These are phyloP conservation scores for Drosophila quinaria DNA, from an alignment of 2,888 invertebrate genomes.

Conservation along the genomic window DNA sequence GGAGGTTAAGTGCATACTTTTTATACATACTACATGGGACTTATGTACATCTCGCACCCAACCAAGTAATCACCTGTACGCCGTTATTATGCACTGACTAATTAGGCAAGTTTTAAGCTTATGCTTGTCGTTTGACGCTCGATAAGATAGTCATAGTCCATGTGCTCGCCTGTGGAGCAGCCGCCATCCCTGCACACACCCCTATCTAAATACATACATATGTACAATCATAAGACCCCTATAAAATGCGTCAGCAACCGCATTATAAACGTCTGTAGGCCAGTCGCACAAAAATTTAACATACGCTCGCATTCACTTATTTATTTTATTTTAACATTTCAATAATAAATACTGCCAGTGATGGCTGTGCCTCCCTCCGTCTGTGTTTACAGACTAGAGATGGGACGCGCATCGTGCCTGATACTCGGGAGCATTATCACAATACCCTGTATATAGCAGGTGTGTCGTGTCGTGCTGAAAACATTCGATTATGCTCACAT, in stretches of 20 bases:
- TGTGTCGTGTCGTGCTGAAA: conserved; percentile 3
- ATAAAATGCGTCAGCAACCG: conserved; percentile 65
- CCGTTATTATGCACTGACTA: conserved; percentile 60
- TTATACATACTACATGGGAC: not conserved
- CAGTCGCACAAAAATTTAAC: conserved; percentile 40
- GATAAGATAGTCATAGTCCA: conserved; percentile 66
- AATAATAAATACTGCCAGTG: conserved; percentile 53
- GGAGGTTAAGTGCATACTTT: conserved; percentile 26
- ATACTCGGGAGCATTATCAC: not conserved
- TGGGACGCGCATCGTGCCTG: conserved; percentile 4
- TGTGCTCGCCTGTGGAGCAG: conserved; percentile 17
- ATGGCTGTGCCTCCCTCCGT: conserved; percentile 10
- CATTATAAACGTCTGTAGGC: conserved; percentile 40
- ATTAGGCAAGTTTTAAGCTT: conserved; percentile 62
- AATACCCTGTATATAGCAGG: not conserved
- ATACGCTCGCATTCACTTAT: conserved; percentile 54
- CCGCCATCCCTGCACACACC: conserved; percentile 37
- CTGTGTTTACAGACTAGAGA: conserved; percentile 5
- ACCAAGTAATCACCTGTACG: conserved; percentile 51
- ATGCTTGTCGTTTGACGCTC: conserved; percentile 57
- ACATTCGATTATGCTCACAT: not conserved
- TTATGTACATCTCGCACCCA: conserved; percentile 5
- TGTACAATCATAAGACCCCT: conserved; percentile 46
- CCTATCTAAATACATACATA: conserved; percentile 41
- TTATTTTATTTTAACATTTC: conserved; percentile 56